phyloP scores from a whole-genome alignment of 2,113 vertebrate genomes.

The Rattus rattus region DNA sequence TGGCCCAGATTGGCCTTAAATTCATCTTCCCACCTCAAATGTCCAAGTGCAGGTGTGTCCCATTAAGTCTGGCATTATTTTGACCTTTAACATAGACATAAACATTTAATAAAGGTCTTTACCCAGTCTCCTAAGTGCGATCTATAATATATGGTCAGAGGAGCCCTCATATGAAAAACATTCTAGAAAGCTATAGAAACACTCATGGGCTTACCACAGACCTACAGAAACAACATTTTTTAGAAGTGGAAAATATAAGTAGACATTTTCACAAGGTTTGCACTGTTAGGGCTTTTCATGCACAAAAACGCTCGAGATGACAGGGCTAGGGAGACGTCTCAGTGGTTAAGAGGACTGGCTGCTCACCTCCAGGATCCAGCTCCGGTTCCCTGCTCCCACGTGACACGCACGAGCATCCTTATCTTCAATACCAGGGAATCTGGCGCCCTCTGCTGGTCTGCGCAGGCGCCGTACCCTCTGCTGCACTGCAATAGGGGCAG shows the following conservation, averaged over 20 bases:
- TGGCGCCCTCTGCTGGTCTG: background rate
- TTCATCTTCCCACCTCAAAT: background rate
- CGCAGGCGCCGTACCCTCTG: background rate
- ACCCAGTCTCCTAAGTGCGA: background rate
- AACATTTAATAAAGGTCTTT: background rate
- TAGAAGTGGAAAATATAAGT: background rate
- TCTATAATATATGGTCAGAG: background rate
- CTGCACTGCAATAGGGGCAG: background rate
- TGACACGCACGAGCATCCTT: background rate
- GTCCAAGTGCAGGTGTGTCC: background rate
- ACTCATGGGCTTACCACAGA: background rate
- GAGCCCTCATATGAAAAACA: background rate
- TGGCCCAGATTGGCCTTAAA: background rate
- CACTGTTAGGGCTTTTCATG: background rate
- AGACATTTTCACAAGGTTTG: conserved; percentile 12
- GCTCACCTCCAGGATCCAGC: background rate
- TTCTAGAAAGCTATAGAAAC: background rate
- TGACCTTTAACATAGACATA: conserved; percentile 13
- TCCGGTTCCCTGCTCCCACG: background rate
- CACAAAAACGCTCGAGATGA: background rate
- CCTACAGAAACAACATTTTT: background rate
- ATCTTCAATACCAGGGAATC: background rate
- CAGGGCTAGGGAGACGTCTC: background rate
- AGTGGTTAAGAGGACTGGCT: background rate
- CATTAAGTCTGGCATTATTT: background rate